Evolutionary conservation across 2,888 invertebrate genomes (phyloP), one percentile per base, ranked within the genome.

Genomic region (Cinara cedri): DNA sequence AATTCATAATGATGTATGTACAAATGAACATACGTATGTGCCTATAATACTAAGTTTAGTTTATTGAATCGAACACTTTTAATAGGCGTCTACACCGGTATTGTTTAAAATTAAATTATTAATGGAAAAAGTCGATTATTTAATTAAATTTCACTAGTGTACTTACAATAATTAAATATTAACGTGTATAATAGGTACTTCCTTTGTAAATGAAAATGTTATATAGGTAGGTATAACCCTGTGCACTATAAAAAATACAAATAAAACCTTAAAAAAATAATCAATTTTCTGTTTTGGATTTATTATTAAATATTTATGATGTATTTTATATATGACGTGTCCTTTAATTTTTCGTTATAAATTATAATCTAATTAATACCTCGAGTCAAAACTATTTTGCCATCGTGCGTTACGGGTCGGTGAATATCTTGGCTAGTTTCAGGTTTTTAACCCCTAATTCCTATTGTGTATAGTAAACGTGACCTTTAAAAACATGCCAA

Each of bases 401-500:
- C 24, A 60, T 72, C 46, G 11, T 9, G 26, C 46, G 49, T 11
- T n/a, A 16, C 24, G 51, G 49, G 49, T 74, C 62, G 62, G 26
- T 51, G 21, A 62, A 51, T 51, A 34, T 63, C 21, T 74, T 51
- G 34, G 62, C 10, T 9, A 62, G 14, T 21, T 21, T 74, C 14
- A 49, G 62, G 51, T 63, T 51, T 34, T 19, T 74, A 21, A 74
- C 72, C 72, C 11, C 21, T 63, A 74, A 63, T 49, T 62, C 10
- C 24, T 51, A 10, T 51, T 74, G 19, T 49, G 13, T 14, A 49
- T 14, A 16, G 16, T 46, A 72, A 13, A 49, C 34, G 49, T 51
- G 72, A 74, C 72, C 72, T 74, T 74, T 74, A 11, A 21, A 51
- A 51, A 62, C 62, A 34, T 62, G 72, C 14, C 51, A 19, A 1